Conservation (phyloP, 1,140 invertebrate species). For the Zaprionus tsacasi region DNA sequence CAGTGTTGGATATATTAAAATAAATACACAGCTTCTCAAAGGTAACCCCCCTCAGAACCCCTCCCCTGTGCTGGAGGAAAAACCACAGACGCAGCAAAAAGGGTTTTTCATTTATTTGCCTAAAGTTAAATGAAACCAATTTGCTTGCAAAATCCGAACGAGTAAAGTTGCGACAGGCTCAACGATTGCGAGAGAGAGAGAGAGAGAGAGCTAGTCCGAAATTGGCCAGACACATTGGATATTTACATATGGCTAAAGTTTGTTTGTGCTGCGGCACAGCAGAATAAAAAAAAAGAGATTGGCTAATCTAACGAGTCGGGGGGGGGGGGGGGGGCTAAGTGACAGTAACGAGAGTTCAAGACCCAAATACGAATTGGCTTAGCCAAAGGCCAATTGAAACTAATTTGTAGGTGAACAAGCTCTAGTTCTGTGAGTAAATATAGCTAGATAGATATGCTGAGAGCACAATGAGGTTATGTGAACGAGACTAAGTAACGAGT, state of each 20-base stretch:
- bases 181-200: not conserved
- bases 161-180: conserved; percentile 14
- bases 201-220: not conserved
- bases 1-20: conserved; percentile 62
- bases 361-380: not conserved
- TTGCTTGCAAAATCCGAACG: conserved; percentile 21
- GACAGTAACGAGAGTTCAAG: conserved; percentile 7
- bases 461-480: not conserved
- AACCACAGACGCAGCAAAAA: conserved; percentile 10
- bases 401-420: conserved; percentile 1
- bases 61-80: not conserved
- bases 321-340: not conserved
- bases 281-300: not conserved
- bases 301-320: not conserved
- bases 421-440: not conserved
- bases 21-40: conserved; percentile 49
- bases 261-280: not conserved
- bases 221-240: conserved; percentile 6
- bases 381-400: not conserved
- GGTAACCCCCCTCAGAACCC: conserved; percentile 4
- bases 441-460: not conserved
- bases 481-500: not conserved
- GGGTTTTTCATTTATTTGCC: conserved; percentile 39
- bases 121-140: conserved; percentile 36
- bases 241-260: conserved; percentile 8